Conservation (phyloP, 2,797 vertebrate genomes). For the Phaenicophaeus curvirostris region DNA sequence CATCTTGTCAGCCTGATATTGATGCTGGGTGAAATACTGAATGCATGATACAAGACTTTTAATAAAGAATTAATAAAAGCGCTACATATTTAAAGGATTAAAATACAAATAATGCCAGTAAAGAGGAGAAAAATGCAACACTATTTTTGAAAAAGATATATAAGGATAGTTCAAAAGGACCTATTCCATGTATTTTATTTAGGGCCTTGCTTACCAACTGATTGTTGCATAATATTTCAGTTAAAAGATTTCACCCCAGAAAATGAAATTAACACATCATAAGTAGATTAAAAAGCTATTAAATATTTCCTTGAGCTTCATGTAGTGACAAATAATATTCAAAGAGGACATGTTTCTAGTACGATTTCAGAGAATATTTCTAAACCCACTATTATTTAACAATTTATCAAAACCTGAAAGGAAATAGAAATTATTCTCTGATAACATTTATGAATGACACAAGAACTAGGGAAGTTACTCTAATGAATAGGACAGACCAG, state of each 20-base stretch:
- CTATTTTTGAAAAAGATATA: background rate
- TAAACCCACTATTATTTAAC: background rate
- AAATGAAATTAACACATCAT: background rate
- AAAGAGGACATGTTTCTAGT: background rate
- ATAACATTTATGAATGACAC: background rate
- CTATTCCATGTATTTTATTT: background rate
- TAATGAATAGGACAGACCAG: background rate
- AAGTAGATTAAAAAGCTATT: background rate
- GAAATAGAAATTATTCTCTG: background rate
- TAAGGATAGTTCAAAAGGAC: background rate
- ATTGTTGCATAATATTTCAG: background rate
- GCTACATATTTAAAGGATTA: background rate
- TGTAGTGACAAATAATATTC: background rate
- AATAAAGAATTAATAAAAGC: background rate
- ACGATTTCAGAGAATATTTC: background rate
- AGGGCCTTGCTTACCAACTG: background rate
- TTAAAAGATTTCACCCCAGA: background rate
- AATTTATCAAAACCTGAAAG: background rate
- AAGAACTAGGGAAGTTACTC: background rate
- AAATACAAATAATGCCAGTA: background rate
- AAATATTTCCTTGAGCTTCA: background rate
- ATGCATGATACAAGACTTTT: background rate
- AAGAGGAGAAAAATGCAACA: background rate
- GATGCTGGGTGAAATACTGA: background rate
- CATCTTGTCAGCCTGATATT: background rate